Base-by-base conservation (phyloP, 1,140 invertebrate genomes). In the Aphelinus certus region DNA sequence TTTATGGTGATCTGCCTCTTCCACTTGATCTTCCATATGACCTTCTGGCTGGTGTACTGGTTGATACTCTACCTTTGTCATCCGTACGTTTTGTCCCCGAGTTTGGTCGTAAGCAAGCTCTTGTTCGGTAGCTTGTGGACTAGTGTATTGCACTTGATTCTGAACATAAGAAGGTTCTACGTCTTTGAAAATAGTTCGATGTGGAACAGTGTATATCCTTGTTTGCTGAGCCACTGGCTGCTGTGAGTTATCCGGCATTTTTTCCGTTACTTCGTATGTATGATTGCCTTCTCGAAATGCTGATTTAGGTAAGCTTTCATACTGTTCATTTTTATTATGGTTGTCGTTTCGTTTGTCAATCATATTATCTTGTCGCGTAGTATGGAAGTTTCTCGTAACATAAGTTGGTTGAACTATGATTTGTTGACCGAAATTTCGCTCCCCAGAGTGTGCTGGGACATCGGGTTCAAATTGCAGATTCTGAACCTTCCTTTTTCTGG, bases 81-180 rank as follows among this genome's bases (percentile, higher is more conserved):
- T 9, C 2, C 57, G 55, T 2, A 49, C 61, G 47, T 64, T 75
- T 10, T 70, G 73, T 3, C 61, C 61, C 0, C n/a, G 10, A 3
- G 45, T 26, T n/a, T 75, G 73, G n/a, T 75, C 73, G 9, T 74
- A 68, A 63, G 67, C 61, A 1, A 49, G n/a, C 26, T 71, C 69
- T 7, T 47, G 45, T 60, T 60, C 71, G 10, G 63, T 4, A 3
- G 62, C 5, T n/a, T 5, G 61, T 3, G 5, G 43, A 2, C 65
- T 61, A n/a, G 51, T 43, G 47, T 73, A 48, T 46, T 68, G 64
- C n/a, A 9, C 9, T 42, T 45, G 72, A 9, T n/a, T 45, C 42
- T 48, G 64, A 26, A 66, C 45, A 7, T 61, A 73, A 26, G 26
- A 26, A 26, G 26, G 26, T 26, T 26, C 26, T 26, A 26, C 26